Evolutionary conservation across 2,113 vertebrate species (phyloP), one percentile per base, ranked within the genome.

Genomic region (Pelecanus crispus): DNA sequence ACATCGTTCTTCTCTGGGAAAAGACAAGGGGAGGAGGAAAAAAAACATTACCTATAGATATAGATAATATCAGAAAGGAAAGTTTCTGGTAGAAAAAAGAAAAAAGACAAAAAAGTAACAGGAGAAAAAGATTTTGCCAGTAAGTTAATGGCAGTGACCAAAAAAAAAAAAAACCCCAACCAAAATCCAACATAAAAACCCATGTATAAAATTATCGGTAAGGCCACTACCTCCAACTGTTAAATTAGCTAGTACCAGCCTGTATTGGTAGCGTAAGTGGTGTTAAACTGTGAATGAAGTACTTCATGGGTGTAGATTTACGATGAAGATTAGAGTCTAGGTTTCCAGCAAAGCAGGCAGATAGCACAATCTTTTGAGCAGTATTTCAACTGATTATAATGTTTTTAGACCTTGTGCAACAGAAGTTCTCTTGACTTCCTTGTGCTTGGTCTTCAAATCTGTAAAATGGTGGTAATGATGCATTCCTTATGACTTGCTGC

Each of bases 101-200:
- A 52, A 65, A 2, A 0, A 25, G 3, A 19, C 14, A 63, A 56
- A 15, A 61, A 17, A 9, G 52, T 10, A 70, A 58, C 13, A 72
- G 16, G 7, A 86, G 8, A 80, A 59, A 63, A 80, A 67, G 1
- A 7, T 4, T 61, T 78, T 42, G 7, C 7, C 18, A 49, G 2
- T 24, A 49, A 34, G 8, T 15, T 71, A 49, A n/a, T 62, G 13
- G 8, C 13, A 85, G 8, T n/a, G 29, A 81, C 5, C 1, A 55
- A 55, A 32, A 28, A 31, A 32, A 28, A 22, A 3, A 31, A 32
- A 28, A 22, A 3, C 1, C 4, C 14, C 11, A 59, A 78, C 2
- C 0, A 47, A 32, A 16, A 49, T 44, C 25, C 3, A 71, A 32
- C 2, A 11, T 50, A 28, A 45, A 25, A 19, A 5, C 2, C 0